phyloP scores from a whole-genome alignment of 2,797 vertebrate species.

The Staurois parvus region DNA sequence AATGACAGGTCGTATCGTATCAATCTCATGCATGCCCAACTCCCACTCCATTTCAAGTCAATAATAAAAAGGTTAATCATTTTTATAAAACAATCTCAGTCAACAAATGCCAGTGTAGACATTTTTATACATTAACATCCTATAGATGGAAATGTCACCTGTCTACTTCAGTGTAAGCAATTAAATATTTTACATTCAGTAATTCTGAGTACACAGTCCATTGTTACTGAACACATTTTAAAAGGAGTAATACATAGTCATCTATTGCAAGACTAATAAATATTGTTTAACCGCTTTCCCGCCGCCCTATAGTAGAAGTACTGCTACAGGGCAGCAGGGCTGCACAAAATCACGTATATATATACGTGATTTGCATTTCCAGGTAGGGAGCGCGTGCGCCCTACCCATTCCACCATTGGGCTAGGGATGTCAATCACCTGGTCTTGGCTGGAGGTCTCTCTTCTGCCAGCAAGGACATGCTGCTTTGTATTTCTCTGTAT shows the following conservation, averaged over 20 bases:
- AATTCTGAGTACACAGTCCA: neutral
- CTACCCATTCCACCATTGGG: too few species aligned
- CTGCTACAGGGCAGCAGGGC: too few species aligned
- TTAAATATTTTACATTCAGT: constrained; percentile 14
- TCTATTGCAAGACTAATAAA: constrained; percentile 19
- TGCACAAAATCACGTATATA: too few species aligned
- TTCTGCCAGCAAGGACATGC: too few species aligned
- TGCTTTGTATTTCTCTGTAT: too few species aligned
- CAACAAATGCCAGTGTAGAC: neutral
- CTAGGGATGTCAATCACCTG: too few species aligned
- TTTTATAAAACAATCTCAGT: constrained; percentile 15
- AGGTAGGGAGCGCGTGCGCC: too few species aligned
- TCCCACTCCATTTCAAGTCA: neutral
- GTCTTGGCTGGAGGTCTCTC: too few species aligned
- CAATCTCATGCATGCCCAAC: neutral
- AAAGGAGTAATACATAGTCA: neutral
- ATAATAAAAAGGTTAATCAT: constrained; percentile 45
- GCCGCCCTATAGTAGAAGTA: too few species aligned
- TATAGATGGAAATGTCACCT: constrained; percentile 32
- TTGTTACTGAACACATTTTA: neutral
- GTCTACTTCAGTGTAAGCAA: neutral
- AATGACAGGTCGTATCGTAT: constrained; percentile 2
- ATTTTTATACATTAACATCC: constrained; percentile 5
- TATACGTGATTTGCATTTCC: too few species aligned
- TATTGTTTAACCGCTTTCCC: constrained; percentile 46